A percentile compares a stretch with the other conserved stretches of the same genome.
phyloP scores from a whole-genome alignment of 2,888 invertebrate genomes.

The Spilarctia lutea region DNA sequence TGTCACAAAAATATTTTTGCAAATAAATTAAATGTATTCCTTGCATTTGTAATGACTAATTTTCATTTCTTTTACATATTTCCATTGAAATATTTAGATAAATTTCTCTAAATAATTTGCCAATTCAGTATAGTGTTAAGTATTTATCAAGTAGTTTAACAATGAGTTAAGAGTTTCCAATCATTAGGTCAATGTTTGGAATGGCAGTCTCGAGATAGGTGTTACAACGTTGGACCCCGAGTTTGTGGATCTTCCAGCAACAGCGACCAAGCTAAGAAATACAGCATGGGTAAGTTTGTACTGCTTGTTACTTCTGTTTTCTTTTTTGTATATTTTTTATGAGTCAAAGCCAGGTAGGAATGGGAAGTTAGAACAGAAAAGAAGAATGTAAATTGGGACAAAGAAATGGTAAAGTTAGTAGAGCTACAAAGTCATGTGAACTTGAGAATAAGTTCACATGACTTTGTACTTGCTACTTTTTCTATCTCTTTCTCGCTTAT shows the following conservation, averaged over 20 bases:
- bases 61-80: background rate
- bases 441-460: no score
- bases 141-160: background rate
- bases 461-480: no score
- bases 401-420: background rate
- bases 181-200: conserved; percentile 94
- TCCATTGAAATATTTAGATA: background rate
- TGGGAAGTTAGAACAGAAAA: background rate
- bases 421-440: no score
- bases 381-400: background rate
- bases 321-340: background rate
- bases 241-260: conserved; percentile 94
- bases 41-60: background rate
- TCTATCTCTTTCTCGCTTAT: no score
- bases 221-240: conserved; percentile 96
- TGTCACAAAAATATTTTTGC: background rate
- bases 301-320: background rate
- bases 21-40: background rate
- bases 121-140: background rate
- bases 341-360: background rate
- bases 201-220: conserved; percentile 97
- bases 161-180: conserved; percentile 1
- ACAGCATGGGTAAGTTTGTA: conserved; percentile 91
- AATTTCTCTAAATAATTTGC: background rate
- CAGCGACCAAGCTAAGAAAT: conserved; percentile 92